These are phyloP conservation scores for Neolamprologus tretocephalus DNA, from an alignment of 2,113 vertebrate species.

Conservation along the genomic window DNA sequence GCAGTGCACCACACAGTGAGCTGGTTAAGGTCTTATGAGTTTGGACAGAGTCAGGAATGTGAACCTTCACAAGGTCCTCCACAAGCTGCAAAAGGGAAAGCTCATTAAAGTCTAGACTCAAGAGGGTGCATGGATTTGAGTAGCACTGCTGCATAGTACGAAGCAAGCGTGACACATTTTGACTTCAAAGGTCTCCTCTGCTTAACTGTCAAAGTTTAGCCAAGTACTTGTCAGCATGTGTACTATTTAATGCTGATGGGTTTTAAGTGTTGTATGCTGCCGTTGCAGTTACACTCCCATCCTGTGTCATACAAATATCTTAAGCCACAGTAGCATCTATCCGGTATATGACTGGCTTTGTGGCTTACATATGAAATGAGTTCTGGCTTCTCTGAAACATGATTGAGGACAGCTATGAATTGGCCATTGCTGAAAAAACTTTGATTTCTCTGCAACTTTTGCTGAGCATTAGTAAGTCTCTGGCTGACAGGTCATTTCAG, in stretches of 20 bases:
- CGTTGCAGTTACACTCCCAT: slow-evolving; percentile 3
- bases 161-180: slow-evolving; percentile 1
- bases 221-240: not conserved
- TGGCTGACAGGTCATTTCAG: not conserved
- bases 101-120: slow-evolving; percentile 61
- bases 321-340: slow-evolving; percentile 15
- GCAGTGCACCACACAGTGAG: slow-evolving; percentile 50
- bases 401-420: not conserved
- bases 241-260: not conserved
- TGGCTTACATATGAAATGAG: slow-evolving; percentile 2
- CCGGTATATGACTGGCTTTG: slow-evolving; percentile 5
- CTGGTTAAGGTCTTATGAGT: slow-evolving; percentile 66
- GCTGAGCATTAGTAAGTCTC: not conserved
- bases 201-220: not conserved
- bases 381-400: not conserved
- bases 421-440: not conserved
- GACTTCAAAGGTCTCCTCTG: not conserved
- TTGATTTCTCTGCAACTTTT: not conserved
- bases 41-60: slow-evolving; percentile 64
- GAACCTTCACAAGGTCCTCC: slow-evolving; percentile 55
- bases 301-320: slow-evolving; percentile 17
- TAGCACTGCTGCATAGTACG: not conserved
- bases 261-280: not conserved
- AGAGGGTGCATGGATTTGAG: slow-evolving; percentile 25
- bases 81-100: slow-evolving; percentile 51